A percentile compares a stretch with the other conserved stretches of the same genome.
phyloP scores from a whole-genome alignment of 2,113 vertebrate species.

The Collichthys lucidus region DNA sequence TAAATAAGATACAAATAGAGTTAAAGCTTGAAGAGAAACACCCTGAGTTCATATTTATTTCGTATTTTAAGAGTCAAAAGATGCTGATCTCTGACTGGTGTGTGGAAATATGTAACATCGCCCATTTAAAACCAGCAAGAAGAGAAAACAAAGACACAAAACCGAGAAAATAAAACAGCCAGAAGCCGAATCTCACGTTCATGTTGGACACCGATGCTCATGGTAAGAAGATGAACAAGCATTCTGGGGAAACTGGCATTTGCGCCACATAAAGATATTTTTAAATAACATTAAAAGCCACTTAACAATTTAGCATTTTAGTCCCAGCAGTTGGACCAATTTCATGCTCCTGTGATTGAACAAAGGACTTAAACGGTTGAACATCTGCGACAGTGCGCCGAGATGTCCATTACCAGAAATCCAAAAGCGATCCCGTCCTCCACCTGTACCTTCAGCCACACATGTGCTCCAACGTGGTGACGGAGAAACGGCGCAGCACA shows the following conservation, averaged over 20 bases:
- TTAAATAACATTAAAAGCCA: constrained; percentile 71
- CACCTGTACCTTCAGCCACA: not conserved
- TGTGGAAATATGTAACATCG: not conserved
- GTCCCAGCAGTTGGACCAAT: constrained; percentile 73
- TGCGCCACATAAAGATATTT: constrained; percentile 44
- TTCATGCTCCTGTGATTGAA: constrained; percentile 78
- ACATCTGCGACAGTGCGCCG: constrained; percentile 62
- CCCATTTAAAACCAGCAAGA: not conserved
- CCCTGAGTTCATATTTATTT: not conserved
- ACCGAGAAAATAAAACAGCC: not conserved
- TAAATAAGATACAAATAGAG: not conserved
- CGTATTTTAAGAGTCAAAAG: not conserved
- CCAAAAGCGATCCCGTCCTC: not conserved
- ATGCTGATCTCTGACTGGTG: not conserved
- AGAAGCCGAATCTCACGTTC: not conserved
- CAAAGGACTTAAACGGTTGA: constrained; percentile 70
- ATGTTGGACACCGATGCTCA: not conserved
- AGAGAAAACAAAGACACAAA: not conserved
- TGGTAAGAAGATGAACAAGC: not conserved
- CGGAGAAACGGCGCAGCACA: not conserved
- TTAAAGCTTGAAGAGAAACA: not conserved
- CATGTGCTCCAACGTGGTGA: constrained; percentile 39
- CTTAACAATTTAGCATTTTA: constrained; percentile 71
- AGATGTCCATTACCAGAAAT: constrained; percentile 57
- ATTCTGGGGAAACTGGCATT: not conserved